Evolutionary conservation across 2,888 invertebrate genomes (phyloP), one percentile per base, ranked within the genome.

Genomic region (Oxyteleia sp.): DNA sequence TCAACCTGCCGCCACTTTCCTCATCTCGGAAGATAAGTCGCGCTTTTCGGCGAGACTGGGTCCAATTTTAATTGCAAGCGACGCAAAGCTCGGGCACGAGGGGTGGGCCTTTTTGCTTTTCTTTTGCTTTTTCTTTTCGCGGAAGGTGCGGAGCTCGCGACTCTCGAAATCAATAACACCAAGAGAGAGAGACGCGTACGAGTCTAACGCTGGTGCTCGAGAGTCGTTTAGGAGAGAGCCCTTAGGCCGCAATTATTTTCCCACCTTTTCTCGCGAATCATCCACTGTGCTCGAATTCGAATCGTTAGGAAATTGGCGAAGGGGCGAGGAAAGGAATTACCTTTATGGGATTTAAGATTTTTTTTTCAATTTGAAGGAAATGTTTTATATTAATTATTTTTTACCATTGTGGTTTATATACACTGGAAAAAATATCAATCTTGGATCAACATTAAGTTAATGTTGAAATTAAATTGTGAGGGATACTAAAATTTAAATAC

Each of bases 131-230:
- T 72, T 66, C 51, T 61, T 64, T 53, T 43, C 64, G 51, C 29
- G 15, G 32, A 76, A 76, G 59, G 59, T 49, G 64, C 41, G 64
- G 45, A 61, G 45, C 57, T 47, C 61, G 49, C 43, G 59, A 32
- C 57, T 47, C 66, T 63, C 32, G 83, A 68, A 84, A 84, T 80
- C 84, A 66, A 84, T 84, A 84, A 84, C 75, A 84, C 84, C 80
- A 84, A 84, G 79, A 71, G 69, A 64, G 74, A 71, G 41, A 32
- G 38, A 26, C 53, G 55, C 43, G n/a, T n/a, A n/a, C n/a, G n/a
- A n/a, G 72, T 69, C 55, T 41, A 74, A 53, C 59, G 49, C 51
- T 5, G 64, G 68, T 43, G 63, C 72, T 75, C 29, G 64, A 74
- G 69, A 69, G 79, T 55, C 75, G 71, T 83, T 83, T 79, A 75